Base-by-base conservation (phyloP, 2,113 vertebrate genomes). In the Scortum barcoo region DNA sequence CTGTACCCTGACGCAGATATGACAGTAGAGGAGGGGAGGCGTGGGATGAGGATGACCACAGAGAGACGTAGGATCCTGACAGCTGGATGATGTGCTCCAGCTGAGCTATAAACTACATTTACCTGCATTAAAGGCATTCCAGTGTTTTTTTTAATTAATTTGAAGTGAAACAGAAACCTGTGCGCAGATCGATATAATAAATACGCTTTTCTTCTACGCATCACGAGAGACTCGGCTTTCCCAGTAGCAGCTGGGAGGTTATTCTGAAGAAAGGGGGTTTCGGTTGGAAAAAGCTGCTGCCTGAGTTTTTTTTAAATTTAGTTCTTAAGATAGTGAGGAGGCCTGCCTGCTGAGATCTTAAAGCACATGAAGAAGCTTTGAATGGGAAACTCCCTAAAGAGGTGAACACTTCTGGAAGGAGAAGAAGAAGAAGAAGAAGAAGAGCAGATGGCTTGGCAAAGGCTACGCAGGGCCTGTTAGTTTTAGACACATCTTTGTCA, bases 401-500 rank as follows among this genome's bases (percentile, higher is more conserved):
- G 65, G 77, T 53, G 42, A 86, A 73, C 20, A 30, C 58, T 28
- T 83, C 71, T 78, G 71, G 67, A 75, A 22, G 50, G 56, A 71
- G 65, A 26, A 56, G 46, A 67, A 51, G 57, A 72, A 56, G 46
- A 67, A 51, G 57, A 72, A 36, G 33, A 36, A 67, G 40, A 73
- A 80, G 58, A 83, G 67, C 81, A 84, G 84, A 84, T 80, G 63
- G 73, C 9, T 68, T 85, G 72, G 65, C 16, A 3, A 53, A 56
- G 33, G 30, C 36, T 74, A n/a, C 44, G 24, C 33, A 8, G 9
- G 50, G 42, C 48, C 50, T 40, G 58, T 81, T 81, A 81, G 26
- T 58, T 86, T 81, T 58, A 69, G 16, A 71, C 24, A 26, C 51
- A 56, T 81, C 40, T 56, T 77, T 81, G 61, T 72, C 56, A 75